Base-by-base conservation (phyloP, 2,888 invertebrate genomes). In the Tipula unca region DNA sequence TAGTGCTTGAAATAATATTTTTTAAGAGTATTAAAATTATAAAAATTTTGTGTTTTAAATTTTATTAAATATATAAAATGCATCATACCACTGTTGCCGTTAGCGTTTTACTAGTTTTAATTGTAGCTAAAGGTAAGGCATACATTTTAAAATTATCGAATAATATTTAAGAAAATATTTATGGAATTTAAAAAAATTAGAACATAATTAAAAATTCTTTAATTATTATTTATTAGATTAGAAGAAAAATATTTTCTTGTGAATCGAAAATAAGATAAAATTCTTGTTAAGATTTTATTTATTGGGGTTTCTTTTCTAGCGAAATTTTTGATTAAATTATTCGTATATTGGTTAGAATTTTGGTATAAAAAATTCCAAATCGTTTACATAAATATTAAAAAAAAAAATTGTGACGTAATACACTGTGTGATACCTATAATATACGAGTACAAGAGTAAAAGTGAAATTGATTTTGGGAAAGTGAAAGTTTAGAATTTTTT, bases 51-150 rank as follows among this genome's bases (percentile, higher is more conserved):
- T n/a, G n/a, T n/a, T n/a, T n/a, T n/a, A 69, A 69, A 69, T 17
- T 29, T 32, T n/a, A n/a, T 32, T 83, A 83, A 83, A 83, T 83
- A 69, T 8, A 69, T 84, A 84, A 35, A 84, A 84, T 84, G 84
- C 84, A 84, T 36, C 84, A 84, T 84, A 84, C 84, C 84, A 84
- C 35, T 36, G 32, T 84, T 84, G 84, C 84, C 84, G 36, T 84
- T 36, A 84, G 84, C 36, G 39, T 84, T 32, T 84, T 84, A 84
- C 36, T 84, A 84, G 84, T 84, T 35, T 84, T 84, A 32, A 84
- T 17, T 36, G 32, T 84, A 84, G 84, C 84, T 84, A 84, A 84
- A 84, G 84, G 84, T 84, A 36, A 84, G 84, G 5, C 14, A 13
- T 13, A 83, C 5, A 29, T n/a, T 83, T 83, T 83, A 83, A 69